Base-by-base conservation (phyloP, 2,888 invertebrate species). In the Leucophenga montana region DNA sequence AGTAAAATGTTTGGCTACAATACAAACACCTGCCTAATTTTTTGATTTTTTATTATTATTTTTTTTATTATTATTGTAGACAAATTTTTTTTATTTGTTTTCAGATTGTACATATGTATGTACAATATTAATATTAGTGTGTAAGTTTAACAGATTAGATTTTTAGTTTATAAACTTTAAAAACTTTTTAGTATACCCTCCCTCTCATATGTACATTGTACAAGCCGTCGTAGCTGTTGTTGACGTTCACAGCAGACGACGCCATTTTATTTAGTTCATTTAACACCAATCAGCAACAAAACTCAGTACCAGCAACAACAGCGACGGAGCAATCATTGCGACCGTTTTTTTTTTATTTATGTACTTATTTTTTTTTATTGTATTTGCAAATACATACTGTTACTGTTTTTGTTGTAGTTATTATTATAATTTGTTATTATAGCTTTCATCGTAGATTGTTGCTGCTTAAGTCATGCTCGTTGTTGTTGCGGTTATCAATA, bases 211-310 rank as follows among this genome's bases (percentile, higher is more conserved):
- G 39, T 39, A 33, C 8, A 8, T 33, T 33, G 3, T 33, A 39
- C 11, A 39, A 11, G 39, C 5, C 11, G 39, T 39, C 3, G 39
- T 39, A 1, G 39, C 39, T 39, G 39, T 39, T 39, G 39, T 39
- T 39, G 39, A 39, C 39, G 11, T 39, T 39, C 11, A 8, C 39
- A 39, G 8, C 39, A n/a, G 59, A 33, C 33, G 31, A 33, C 61
- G 33, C 16, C 61, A 33, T 59, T 39, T 61, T 61, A 61, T 61
- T 33, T 33, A 61, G 61, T 44, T 61, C 61, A 61, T 44, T 61
- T 59, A 59, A 39, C 39, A 59, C 14, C 61, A 61, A 61, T 61
- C 61, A 61, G n/a, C 57, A 57, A 57, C n/a, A 57, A 54, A 54
- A 54, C 8, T 20, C 39, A 39, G 5, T 11, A 39, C 8, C 39